Conservation (phyloP, 1,140 invertebrate genomes). For the Acromyrmex echinatior region DNA sequence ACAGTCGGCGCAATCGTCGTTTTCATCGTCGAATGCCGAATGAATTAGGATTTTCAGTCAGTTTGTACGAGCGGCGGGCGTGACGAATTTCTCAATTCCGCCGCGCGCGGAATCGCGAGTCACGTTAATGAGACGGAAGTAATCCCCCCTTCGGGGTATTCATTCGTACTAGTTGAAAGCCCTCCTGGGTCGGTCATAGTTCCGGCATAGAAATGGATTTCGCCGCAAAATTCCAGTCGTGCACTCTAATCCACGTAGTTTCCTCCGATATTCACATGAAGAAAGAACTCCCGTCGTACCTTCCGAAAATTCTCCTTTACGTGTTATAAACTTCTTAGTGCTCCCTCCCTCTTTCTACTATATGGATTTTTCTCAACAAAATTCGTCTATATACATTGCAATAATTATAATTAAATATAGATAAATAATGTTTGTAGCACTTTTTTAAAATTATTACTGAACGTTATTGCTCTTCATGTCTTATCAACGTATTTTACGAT, state of each 20-base stretch:
- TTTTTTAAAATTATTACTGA: background rate
- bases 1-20: constrained; percentile 52
- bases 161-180: constrained; percentile 74
- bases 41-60: constrained; percentile 70
- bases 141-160: constrained; percentile 67
- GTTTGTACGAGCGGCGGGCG: constrained; percentile 53
- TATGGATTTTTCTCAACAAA: constrained; percentile 14
- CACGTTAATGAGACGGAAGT: constrained; percentile 76
- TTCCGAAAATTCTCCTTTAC: constrained; percentile 43
- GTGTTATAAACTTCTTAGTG: constrained; percentile 64
- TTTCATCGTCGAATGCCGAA: constrained; percentile 57
- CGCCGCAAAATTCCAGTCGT: constrained; percentile 73
- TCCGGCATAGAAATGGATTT: constrained; percentile 73
- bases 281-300: constrained; percentile 32
- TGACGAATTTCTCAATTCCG: constrained; percentile 73
- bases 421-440: background rate
- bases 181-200: constrained; percentile 73
- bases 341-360: background rate
- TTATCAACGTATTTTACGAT: constrained; percentile 11
- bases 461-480: too few relatives aligned
- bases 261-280: constrained; percentile 65
- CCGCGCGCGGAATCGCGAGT: constrained; percentile 61
- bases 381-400: background rate
- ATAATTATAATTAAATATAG: background rate
- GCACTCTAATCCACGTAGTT: constrained; percentile 72